Evolutionary conservation across 2,888 invertebrate genomes (phyloP), one percentile per base, ranked within the genome.

Genomic region (Melanchra persicariae): DNA sequence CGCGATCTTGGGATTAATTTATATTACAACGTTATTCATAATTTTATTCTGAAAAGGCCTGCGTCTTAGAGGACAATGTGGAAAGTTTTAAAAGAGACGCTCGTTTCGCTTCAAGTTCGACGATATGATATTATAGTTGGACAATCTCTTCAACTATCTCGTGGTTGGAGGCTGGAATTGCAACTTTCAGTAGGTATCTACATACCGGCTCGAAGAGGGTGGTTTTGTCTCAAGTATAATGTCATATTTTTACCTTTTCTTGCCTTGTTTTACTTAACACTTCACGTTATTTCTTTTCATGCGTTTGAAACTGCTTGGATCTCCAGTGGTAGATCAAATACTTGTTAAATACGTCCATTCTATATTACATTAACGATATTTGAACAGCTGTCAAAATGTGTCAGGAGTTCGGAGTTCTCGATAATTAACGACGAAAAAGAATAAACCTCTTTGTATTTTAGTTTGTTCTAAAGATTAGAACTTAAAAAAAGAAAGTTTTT

Each of bases 81-180:
- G 2, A 43, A 70, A 26, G 34, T 70, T 70, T 4, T 51, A 52
- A 19, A 17, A 22, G 37, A 17, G 17, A 60, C 19, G 22, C 37
- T 22, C 17, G n/a, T 49, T 70, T n/a, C 17, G 24, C 60, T 3
- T 59, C 45, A 52, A 52, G n/a, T 73, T 2, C 10, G 10, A 45
- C 26, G 34, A 73, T 54, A 52, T 37, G 43, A 70, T 54, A 52
- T 45, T 45, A 52, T 45, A 74, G 45, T 74, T 47, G 52, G 15
- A 51, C 12, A 34, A 52, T 51, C 12, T 51, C 17, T 58, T 17
- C 24, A 70, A 43, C 24, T 59, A 51, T 22, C n/a, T 73, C 22
- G 22, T 7, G 5, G 61, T 26, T 45, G 59, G 52, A 45, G 37
- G 74, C 34, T 45, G 26, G 37, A 60, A 52, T 43, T 34, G 43